Conservation (phyloP, 1,140 invertebrate genomes). For the Arctopsyche grandis region DNA sequence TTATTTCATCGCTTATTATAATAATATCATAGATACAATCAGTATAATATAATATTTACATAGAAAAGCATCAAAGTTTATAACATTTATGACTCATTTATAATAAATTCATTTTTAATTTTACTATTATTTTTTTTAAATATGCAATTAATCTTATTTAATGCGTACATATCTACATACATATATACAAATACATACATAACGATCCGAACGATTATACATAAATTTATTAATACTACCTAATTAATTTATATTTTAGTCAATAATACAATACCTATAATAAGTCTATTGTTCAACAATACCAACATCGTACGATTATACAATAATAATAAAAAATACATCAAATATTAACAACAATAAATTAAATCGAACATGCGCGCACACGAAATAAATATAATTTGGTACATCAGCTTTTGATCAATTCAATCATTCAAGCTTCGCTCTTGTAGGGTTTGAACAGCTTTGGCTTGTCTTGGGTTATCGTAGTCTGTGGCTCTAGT, state of each 20-base stretch:
- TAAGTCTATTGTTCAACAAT: background rate
- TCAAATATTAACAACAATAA: background rate
- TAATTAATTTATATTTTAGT: too few species aligned
- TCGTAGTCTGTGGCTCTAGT: conserved; percentile 58
- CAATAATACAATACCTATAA: too few species aligned
- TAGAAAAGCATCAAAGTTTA: conserved; percentile 25
- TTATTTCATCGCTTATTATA: conserved; percentile 18
- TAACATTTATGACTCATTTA: conserved; percentile 22
- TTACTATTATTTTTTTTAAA: background rate
- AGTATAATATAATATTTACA: conserved; percentile 21
- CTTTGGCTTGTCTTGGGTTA: conserved; percentile 68
- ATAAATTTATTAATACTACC: background rate
- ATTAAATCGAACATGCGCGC: background rate
- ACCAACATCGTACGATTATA: conserved; percentile 8
- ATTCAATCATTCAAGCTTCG: conserved; percentile 63
- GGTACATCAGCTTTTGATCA: background rate
- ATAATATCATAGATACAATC: background rate
- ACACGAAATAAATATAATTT: background rate
- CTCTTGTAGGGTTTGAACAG: conserved; percentile 77
- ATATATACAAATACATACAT: background rate
- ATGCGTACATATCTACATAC: background rate
- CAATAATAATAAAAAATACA: conserved; percentile 5
- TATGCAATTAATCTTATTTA: background rate
- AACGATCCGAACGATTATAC: background rate
- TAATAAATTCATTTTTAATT: background rate